Percentiles rank a stretch among this genome's conserved stretches.
phyloP scores from a whole-genome alignment of 2,888 invertebrate genomes.

The Scaptomyza tumidula region DNA sequence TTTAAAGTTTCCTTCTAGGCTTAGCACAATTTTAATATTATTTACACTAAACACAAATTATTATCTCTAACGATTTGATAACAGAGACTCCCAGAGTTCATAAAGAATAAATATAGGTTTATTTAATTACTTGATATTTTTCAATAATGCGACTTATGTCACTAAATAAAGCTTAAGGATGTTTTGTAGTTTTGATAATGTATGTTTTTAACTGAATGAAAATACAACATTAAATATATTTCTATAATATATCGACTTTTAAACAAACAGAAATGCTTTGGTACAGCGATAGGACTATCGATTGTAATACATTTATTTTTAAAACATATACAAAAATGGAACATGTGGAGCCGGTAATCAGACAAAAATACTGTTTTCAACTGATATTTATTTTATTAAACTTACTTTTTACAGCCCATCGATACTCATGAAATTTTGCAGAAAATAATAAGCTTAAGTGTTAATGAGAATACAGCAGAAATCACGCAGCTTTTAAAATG shows the following conservation, averaged over 20 bases:
- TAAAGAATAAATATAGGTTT: neutral
- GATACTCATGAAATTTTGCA: slow-evolving; percentile 38
- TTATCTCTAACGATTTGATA: neutral
- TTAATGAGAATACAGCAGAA: slow-evolving; percentile 37
- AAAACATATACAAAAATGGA: slow-evolving; percentile 41
- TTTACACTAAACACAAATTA: neutral
- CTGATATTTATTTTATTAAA: neutral
- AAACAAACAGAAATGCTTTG: neutral
- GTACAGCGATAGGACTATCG: slow-evolving; percentile 10
- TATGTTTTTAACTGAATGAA: neutral
- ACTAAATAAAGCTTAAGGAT: neutral
- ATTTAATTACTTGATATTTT: too few species aligned
- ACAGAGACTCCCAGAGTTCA: neutral
- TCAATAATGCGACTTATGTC: too few species aligned
- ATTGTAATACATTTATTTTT: slow-evolving; percentile 3
- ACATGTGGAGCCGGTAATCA: slow-evolving; percentile 41
- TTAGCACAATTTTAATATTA: neutral
- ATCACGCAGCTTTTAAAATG: slow-evolving; percentile 35
- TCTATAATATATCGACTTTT: neutral
- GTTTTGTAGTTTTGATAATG: neutral
- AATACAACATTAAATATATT: neutral
- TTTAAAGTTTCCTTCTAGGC: too few species aligned
- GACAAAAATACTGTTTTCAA: neutral
- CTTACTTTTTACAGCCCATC: slow-evolving; percentile 23
- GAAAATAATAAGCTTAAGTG: slow-evolving; percentile 23